phyloP scores from a whole-genome alignment of 2,888 invertebrate genomes.

The Rapana venosa region DNA sequence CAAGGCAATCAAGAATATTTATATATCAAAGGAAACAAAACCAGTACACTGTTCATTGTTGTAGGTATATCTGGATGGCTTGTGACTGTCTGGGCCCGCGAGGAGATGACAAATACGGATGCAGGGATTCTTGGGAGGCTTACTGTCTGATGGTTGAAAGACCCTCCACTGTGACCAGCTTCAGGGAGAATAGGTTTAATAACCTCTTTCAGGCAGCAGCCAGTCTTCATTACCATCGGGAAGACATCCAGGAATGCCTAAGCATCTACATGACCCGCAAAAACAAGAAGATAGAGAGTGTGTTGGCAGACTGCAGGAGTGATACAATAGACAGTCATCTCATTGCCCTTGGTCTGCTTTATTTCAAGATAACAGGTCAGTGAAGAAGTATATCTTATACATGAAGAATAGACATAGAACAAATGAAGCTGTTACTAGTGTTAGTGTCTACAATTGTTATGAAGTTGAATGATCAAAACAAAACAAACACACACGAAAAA shows the following conservation, averaged over 20 bases:
- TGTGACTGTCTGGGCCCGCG: conserved; percentile 24
- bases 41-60: neutral
- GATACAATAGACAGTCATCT: conserved; percentile 22
- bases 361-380: conserved; percentile 34
- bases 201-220: conserved; percentile 35
- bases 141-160: conserved; percentile 22
- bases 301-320: conserved; percentile 12
- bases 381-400: neutral
- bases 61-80: conserved; percentile 26
- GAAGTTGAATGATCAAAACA: too few species aligned
- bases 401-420: too few species aligned
- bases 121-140: conserved; percentile 26
- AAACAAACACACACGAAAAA: too few species aligned
- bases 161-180: conserved; percentile 21
- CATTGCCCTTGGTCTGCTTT: conserved; percentile 24
- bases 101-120: conserved; percentile 29
- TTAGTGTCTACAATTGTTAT: too few species aligned
- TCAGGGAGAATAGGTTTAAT: conserved; percentile 33
- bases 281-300: neutral
- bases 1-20: neutral
- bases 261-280: neutral
- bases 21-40: neutral
- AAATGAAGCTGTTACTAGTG: too few species aligned
- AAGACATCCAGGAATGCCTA: conserved; percentile 24
- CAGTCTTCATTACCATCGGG: conserved; percentile 12